Conservation (phyloP, 30 jellyfish, hydroid and myxozoan species). For the Aurelia coerulea region DNA sequence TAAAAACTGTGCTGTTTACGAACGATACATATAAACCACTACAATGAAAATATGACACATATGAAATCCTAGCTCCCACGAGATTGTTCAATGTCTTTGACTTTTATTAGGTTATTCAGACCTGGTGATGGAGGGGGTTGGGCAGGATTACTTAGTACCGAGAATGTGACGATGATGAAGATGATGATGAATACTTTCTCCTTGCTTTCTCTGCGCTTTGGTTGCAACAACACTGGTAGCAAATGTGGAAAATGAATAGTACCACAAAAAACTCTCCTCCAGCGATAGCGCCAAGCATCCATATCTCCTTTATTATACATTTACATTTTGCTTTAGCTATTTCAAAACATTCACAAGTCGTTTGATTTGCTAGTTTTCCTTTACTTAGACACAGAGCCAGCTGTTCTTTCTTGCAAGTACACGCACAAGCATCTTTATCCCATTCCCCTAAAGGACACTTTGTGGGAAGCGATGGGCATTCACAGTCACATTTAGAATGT, state of each 20-base stretch:
- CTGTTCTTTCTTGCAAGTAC: constrained; percentile 36
- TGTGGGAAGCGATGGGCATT: constrained; percentile 11
- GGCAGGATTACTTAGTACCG: too few species aligned
- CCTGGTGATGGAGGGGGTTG: too few species aligned
- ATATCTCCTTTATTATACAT: constrained; percentile 23
- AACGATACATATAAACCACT: too few species aligned
- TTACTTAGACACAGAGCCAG: constrained; percentile 26
- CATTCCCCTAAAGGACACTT: constrained; percentile 56
- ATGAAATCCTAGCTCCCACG: too few species aligned
- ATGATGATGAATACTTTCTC: too few species aligned
- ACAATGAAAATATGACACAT: too few species aligned
- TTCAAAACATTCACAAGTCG: constrained; percentile 28
- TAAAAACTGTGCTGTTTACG: too few species aligned
- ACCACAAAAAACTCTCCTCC: constrained; percentile 24
- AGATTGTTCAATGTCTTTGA: too few species aligned
- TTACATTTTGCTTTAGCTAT: background rate
- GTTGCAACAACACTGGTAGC: constrained; percentile 21
- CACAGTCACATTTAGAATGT: constrained; percentile 22
- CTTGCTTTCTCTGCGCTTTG: background rate
- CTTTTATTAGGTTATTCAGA: too few species aligned
- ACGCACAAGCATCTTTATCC: constrained; percentile 24
- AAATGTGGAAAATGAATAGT: constrained; percentile 2
- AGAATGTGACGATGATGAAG: too few species aligned
- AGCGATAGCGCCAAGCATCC: background rate
- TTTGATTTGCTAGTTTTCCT: constrained; percentile 3